Evolutionary conservation across 2,888 invertebrate species (phyloP), one percentile per base, ranked within the genome.

Genomic region (Phalangium opilio): DNA sequence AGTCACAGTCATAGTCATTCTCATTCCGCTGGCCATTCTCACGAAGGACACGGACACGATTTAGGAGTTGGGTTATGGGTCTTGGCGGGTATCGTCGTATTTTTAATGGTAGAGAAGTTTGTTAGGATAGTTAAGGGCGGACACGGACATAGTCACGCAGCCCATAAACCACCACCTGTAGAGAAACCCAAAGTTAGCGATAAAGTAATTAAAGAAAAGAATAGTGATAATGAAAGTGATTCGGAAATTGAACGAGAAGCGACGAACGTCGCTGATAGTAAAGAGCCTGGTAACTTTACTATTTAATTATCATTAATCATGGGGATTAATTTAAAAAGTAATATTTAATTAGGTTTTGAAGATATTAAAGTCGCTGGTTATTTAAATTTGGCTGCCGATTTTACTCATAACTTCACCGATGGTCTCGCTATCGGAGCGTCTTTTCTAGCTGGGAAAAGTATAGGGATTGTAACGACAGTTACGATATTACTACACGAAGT

Each of bases 351-450:
- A 27, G 27, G 27, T 27, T 27, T 27, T 8, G 45, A 21, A 32
- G 56, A 59, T 18, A 79, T 86, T 44, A 79, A 83, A 67, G 82
- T 89, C 12, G 77, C 87, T 33, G 93, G 93, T 2, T 98, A 95
- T 65, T 73, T 99, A 53, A 99, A 99, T 69, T 71, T 99, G 55
- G 95, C 87, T 44, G 98, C 98, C 33, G 98, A 99, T 67, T 95
- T 95, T 66, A 80, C 90, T 12, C 98, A 99, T 66, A 99, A 99
- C 69, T 95, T 99, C 63, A 99, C 98, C 11, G 98, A 99, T 74
- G 98, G 98, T 18, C 71, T 99, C 51, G 98, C 98, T 18, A 96
- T 99, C 64, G 98, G 98, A 43, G 96, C 96, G 1, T 95, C 95
- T 1, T 96, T 82, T 66, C 75, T 95, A 60, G 91, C 89, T 50